Conservation (phyloP, 2,113 vertebrate genomes). For the Naja naja region DNA sequence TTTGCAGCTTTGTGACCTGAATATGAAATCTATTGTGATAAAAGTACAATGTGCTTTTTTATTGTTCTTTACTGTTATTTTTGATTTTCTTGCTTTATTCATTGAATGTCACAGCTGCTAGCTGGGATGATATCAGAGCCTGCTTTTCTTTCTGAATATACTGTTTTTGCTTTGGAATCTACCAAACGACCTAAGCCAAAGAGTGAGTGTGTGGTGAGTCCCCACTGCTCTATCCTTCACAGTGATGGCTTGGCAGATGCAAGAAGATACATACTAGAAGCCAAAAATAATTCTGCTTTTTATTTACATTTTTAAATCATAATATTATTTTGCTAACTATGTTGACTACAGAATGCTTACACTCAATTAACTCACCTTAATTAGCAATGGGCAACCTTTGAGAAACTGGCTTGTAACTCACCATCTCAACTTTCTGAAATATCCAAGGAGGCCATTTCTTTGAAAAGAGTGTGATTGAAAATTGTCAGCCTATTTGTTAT, state of each 20-base stretch:
- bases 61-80: conserved; percentile 71
- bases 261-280: conserved; percentile 72
- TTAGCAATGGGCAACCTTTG: background rate
- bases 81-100: conserved; percentile 78
- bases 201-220: conserved; percentile 94
- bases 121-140: conserved; percentile 99
- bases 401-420: background rate
- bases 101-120: conserved; percentile 91
- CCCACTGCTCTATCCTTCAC: conserved; percentile 53
- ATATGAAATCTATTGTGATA: conserved; percentile 12
- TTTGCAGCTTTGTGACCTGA: conserved; percentile 1
- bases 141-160: conserved; percentile 99
- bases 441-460: background rate
- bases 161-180: conserved; percentile 99
- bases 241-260: conserved; percentile 70
- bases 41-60: conserved; percentile 39
- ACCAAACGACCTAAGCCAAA: conserved; percentile 89
- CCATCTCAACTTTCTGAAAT: background rate
- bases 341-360: conserved; percentile 69
- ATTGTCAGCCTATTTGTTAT: background rate
- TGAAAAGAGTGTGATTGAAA: background rate
- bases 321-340: conserved; percentile 70
- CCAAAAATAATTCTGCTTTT: conserved; percentile 72
- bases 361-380: conserved; percentile 40
- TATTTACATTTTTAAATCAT: conserved; percentile 77